Conservation (phyloP, 23 tunicate genomes). For the Clavelina lepadiformis region DNA sequence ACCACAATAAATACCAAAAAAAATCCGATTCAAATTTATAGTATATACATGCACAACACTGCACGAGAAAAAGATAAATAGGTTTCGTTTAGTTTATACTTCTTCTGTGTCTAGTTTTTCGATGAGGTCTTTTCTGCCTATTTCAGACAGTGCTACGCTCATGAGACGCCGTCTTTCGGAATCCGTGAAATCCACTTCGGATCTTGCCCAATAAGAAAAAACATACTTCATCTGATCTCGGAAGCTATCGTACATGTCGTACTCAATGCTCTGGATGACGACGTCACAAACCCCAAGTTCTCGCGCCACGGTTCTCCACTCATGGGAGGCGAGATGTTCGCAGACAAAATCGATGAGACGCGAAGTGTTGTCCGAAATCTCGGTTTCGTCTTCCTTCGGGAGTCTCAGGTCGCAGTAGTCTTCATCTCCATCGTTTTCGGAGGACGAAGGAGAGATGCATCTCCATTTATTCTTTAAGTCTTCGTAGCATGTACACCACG, state of each 20-base stretch:
- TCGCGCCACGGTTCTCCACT: constrained; percentile 68
- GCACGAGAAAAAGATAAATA: too few relatives aligned
- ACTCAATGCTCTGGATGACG: constrained; percentile 52
- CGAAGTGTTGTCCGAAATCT: constrained; percentile 3
- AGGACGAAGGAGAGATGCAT: too few relatives aligned
- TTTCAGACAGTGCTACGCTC: constrained; percentile 36
- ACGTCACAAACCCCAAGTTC: constrained; percentile 54
- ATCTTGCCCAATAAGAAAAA: constrained; percentile 43
- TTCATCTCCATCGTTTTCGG: not conserved
- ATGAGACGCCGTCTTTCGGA: not conserved
- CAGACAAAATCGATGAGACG: constrained; percentile 35
- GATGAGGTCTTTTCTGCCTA: constrained; percentile 38
- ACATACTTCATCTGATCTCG: constrained; percentile 47
- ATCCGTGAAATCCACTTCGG: not conserved
- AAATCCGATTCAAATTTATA: too few relatives aligned
- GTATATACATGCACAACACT: too few relatives aligned
- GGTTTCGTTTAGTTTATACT: too few relatives aligned
- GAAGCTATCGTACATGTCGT: constrained; percentile 52
- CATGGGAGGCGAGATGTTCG: constrained; percentile 27
- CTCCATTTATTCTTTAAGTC: too few relatives aligned
- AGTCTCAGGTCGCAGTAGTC: not conserved
- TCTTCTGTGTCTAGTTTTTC: constrained; percentile 8
- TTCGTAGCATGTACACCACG: not conserved
- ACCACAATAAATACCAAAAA: too few relatives aligned
- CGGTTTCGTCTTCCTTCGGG: not conserved